Conservation (phyloP, 2,888 invertebrate species). For the Macropis europaea region DNA sequence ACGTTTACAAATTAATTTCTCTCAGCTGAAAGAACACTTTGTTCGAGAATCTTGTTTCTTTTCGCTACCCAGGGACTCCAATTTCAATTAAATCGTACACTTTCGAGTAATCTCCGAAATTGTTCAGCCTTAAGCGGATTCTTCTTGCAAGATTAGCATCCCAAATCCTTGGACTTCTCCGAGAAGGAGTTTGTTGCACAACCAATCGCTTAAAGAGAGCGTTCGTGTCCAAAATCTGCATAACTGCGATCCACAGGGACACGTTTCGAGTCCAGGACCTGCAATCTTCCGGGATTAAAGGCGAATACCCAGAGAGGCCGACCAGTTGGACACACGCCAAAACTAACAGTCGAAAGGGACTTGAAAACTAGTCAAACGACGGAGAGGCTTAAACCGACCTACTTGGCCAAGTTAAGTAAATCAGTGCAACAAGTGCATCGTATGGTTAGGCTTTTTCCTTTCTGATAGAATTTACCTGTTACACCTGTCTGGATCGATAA, state of each 20-base stretch:
- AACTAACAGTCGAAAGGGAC: conserved; percentile 12
- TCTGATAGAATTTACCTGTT: no score
- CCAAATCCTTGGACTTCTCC: conserved; percentile 25
- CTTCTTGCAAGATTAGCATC: no score
- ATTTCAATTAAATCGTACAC: no score
- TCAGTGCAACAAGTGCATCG: conserved; percentile 21
- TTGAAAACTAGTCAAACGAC: conserved; percentile 23
- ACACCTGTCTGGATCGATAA: no score
- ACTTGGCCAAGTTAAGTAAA: not conserved
- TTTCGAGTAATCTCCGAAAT: no score
- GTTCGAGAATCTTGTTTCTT: no score
- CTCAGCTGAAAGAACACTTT: no score
- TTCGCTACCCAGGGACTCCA: no score
- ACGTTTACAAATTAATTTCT: no score
- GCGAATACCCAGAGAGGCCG: conserved; percentile 23
- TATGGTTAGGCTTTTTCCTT: no score
- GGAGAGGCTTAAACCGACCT: not conserved
- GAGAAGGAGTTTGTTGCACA: conserved; percentile 39
- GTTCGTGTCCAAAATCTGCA: conserved; percentile 62
- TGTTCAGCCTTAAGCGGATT: no score
- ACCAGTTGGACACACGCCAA: conserved; percentile 2
- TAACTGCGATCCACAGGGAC: conserved; percentile 54
- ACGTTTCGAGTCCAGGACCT: conserved; percentile 39
- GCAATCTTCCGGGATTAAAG: conserved; percentile 48
- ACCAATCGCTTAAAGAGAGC: conserved; percentile 63